Conservation (phyloP, 2,888 invertebrate genomes). For the Drosophila suboccidentalis region DNA sequence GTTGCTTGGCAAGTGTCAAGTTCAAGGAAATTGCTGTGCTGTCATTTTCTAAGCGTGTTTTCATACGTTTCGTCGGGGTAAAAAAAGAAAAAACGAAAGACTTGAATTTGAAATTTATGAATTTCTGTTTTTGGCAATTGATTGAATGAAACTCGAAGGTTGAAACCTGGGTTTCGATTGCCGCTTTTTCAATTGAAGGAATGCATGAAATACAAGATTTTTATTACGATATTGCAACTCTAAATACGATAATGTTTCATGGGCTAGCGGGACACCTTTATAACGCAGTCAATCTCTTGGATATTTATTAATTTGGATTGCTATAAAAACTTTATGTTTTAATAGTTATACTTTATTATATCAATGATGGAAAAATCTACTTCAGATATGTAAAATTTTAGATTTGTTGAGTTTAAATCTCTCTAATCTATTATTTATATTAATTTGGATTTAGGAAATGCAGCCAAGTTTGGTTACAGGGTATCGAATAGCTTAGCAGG, state of each 20-base stretch:
- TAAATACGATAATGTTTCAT: conserved; percentile 25
- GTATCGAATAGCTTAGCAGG: not conserved
- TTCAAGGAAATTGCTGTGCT: conserved; percentile 82
- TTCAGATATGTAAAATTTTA: too few species aligned
- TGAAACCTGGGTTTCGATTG: conserved; percentile 46
- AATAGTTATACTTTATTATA: too few species aligned
- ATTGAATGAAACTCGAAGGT: conserved; percentile 75
- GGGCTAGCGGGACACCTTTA: conserved; percentile 7
- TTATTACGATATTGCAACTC: conserved; percentile 5
- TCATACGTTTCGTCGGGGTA: conserved; percentile 20
- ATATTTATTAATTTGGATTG: too few species aligned
- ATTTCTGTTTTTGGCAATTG: conserved; percentile 53
- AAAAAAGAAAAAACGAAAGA: conserved; percentile 16
- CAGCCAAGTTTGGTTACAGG: not conserved
- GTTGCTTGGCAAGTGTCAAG: conserved; percentile 78
- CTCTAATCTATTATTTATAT: too few species aligned
- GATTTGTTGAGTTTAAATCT: too few species aligned
- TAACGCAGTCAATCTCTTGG: not conserved
- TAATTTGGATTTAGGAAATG: not conserved
- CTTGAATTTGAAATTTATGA: conserved; percentile 33
- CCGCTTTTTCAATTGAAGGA: conserved; percentile 64
- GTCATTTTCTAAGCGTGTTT: conserved; percentile 66
- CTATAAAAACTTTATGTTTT: too few species aligned
- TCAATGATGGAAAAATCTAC: too few species aligned
- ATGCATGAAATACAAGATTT: conserved; percentile 57